phyloP scores from a whole-genome alignment of 2,888 invertebrate species.

The Panopea generosa region DNA sequence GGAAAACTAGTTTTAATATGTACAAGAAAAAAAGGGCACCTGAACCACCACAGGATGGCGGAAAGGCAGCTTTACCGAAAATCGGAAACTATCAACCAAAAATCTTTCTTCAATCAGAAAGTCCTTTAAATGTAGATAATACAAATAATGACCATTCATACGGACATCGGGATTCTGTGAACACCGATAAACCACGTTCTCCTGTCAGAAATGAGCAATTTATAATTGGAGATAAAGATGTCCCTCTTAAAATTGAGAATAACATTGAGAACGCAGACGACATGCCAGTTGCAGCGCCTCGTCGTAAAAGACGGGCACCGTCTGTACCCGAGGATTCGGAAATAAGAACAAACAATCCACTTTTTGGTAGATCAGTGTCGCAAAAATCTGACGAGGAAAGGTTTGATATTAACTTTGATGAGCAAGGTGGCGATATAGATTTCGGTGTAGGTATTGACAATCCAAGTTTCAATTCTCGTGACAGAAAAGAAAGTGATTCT shows the following conservation, averaged over 20 bases:
- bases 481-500: constrained; percentile 14
- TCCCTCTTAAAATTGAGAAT: constrained; percentile 47
- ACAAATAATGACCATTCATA: background rate
- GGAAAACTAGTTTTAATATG: constrained; percentile 53
- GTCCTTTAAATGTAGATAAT: background rate
- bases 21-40: constrained; percentile 66
- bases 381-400: constrained; percentile 47
- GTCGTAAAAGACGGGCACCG: constrained; percentile 54
- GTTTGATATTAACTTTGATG: constrained; percentile 47
- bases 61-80: constrained; percentile 53
- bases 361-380: constrained; percentile 52
- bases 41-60: constrained; percentile 49
- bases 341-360: constrained; percentile 32
- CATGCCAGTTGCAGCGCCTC: constrained; percentile 42
- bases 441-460: constrained; percentile 53
- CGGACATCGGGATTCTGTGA: background rate
- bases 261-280: constrained; percentile 13
- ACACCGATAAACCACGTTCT: background rate
- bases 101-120: constrained; percentile 16
- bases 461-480: constrained; percentile 23
- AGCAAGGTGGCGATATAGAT: constrained; percentile 58
- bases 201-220: constrained; percentile 5
- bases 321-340: constrained; percentile 35
- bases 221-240: constrained; percentile 60
- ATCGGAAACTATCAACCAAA: constrained; percentile 71